Conservation (phyloP, 2,888 invertebrate genomes). For the Tholera decimalis region DNA sequence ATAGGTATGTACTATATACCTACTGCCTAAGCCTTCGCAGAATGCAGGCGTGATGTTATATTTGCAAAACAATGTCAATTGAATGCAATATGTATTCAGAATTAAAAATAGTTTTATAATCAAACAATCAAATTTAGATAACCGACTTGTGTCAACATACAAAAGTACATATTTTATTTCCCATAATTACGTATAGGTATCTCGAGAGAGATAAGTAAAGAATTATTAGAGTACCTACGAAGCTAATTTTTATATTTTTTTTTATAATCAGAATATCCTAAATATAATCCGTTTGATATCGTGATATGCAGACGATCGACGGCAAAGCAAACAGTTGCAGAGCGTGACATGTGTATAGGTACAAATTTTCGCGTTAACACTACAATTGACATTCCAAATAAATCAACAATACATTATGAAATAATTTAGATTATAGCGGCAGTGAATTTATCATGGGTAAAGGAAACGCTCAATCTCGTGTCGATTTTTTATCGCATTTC, state of each 20-base stretch:
- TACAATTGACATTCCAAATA: not conserved
- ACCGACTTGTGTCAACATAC: not conserved
- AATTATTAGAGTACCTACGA: slow-evolving; percentile 6
- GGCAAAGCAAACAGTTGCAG: not conserved
- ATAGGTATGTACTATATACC: too few species aligned
- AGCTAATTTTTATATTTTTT: not conserved
- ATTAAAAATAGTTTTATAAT: not conserved
- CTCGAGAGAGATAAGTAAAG: slow-evolving; percentile 11
- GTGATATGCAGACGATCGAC: not conserved
- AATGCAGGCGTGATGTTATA: too few species aligned
- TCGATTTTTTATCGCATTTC: not conserved
- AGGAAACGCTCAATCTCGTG: not conserved
- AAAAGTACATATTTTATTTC: slow-evolving; percentile 16
- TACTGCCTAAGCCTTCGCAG: too few species aligned
- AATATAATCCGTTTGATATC: slow-evolving; percentile 12
- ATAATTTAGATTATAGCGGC: not conserved
- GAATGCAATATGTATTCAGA: too few species aligned
- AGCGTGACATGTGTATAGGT: not conserved
- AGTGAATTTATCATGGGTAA: slow-evolving; percentile 5
- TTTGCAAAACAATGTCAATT: too few species aligned
- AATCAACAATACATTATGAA: not conserved
- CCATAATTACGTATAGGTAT: slow-evolving; percentile 10
- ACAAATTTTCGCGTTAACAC: not conserved
- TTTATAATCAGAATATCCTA: not conserved
- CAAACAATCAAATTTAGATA: slow-evolving; percentile 3